A percentile compares a stretch with the other conserved stretches of the same genome.
phyloP scores from a whole-genome alignment of 2,113 vertebrate species.

The Alectura lathami region DNA sequence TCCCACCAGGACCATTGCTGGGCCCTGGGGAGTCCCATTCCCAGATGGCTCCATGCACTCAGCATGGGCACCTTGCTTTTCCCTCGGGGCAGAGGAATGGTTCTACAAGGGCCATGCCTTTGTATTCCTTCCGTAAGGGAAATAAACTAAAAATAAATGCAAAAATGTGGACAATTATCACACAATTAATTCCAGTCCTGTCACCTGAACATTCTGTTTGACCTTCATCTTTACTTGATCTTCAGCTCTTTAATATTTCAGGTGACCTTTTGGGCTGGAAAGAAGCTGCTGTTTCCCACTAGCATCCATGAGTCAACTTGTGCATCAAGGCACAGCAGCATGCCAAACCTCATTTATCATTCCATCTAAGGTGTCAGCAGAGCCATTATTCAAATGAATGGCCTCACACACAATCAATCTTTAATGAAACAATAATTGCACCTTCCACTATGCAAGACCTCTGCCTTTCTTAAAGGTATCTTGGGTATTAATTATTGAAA shows the following conservation, averaged over 20 bases:
- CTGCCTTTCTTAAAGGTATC: not conserved
- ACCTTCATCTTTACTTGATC: not conserved
- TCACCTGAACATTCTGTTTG: not conserved
- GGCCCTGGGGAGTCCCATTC: not conserved
- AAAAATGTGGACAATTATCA: not conserved
- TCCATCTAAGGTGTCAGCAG: conserved; percentile 59
- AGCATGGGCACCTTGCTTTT: not conserved
- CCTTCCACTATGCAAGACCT: not conserved
- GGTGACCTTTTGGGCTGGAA: not conserved
- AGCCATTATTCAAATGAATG: conserved; percentile 58
- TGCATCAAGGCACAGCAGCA: not conserved
- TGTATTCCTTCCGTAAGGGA: not conserved
- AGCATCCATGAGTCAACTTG: not conserved
- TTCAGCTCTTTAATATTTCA: conserved; percentile 33
- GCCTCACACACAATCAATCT: conserved; percentile 63
- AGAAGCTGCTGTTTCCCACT: not conserved
- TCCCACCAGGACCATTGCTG: not conserved
- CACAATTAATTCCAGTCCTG: conserved; percentile 28
- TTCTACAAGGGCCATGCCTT: not conserved
- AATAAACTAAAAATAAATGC: not conserved
- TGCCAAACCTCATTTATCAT: conserved; percentile 62
- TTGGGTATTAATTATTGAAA: conserved; percentile 21
- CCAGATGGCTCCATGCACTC: not conserved
- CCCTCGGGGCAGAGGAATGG: not conserved
- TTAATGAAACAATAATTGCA: conserved; percentile 73